These are phyloP conservation scores for Archips xylosteana DNA, from an alignment of 2,888 invertebrate genomes.

Conservation along the genomic window DNA sequence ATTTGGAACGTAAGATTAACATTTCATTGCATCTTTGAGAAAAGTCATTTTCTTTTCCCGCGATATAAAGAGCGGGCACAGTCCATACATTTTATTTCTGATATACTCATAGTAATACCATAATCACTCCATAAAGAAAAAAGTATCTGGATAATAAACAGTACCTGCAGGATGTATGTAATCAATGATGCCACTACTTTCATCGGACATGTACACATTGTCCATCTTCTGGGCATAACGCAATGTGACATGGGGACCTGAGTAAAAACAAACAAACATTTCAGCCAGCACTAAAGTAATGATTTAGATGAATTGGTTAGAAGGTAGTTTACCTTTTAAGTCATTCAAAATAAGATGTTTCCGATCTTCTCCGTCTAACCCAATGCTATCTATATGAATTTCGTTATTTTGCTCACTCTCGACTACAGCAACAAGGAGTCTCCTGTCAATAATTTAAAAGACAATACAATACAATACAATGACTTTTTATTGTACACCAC, in stretches of 20 bases:
- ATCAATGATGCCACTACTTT: constrained; percentile 87
- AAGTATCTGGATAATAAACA: not conserved
- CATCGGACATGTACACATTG: constrained; percentile 89
- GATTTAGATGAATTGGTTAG: not conserved
- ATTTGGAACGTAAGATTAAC: no score
- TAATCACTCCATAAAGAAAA: not conserved
- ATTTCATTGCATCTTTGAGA: no score
- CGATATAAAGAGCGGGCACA: no score
- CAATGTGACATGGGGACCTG: constrained; percentile 81
- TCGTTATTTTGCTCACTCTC: constrained; percentile 62
- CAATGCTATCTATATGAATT: constrained; percentile 88
- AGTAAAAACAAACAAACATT: not conserved
- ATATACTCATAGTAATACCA: no score
- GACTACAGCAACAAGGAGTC: constrained; percentile 87
- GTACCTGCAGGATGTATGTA: constrained; percentile 87
- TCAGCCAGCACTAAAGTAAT: no score
- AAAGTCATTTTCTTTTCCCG: no score
- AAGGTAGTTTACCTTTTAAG: constrained; percentile 59
- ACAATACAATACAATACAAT: not conserved
- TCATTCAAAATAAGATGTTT: constrained; percentile 62
- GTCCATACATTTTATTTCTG: no score
- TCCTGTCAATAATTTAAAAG: constrained; percentile 69
- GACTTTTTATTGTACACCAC: no score
- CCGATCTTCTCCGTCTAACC: constrained; percentile 87
- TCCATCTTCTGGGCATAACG: constrained; percentile 85